Evolutionary conservation across 2,113 vertebrate genomes (phyloP).

Genomic region (Sterrhoptilus dennistouni): DNA sequence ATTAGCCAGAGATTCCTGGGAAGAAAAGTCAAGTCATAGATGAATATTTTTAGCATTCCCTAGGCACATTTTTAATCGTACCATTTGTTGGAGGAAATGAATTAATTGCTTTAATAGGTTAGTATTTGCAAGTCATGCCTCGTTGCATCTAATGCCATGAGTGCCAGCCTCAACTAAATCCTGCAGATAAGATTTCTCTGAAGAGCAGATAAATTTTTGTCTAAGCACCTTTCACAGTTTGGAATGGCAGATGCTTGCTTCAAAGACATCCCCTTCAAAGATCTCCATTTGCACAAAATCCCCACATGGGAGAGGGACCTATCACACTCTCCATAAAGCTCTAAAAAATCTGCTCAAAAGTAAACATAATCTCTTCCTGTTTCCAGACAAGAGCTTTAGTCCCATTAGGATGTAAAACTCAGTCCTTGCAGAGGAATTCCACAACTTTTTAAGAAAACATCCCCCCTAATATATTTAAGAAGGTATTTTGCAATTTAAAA

Average conservation of each 20-base stretch:
- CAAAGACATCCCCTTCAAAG: not conserved
- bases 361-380: not conserved
- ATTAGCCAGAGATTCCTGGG: not conserved
- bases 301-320: not conserved
- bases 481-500: not conserved
- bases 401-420: not conserved
- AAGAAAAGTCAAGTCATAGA: constrained; percentile 2
- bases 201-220: not conserved
- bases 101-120: not conserved
- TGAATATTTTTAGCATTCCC: not conserved
- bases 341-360: not conserved
- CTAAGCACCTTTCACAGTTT: not conserved
- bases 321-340: not conserved
- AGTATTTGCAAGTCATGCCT: constrained; percentile 11
- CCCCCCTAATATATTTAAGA: not conserved
- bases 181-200: not conserved
- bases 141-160: not conserved
- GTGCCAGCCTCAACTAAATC: not conserved
- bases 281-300: not conserved
- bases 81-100: not conserved
- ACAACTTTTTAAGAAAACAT: not conserved
- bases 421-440: not conserved
- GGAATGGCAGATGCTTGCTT: not conserved
- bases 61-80: not conserved
- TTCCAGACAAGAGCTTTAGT: not conserved